Evolutionary conservation across 2,797 vertebrate species (phyloP).

Genomic region (Spheniscus humboldti): DNA sequence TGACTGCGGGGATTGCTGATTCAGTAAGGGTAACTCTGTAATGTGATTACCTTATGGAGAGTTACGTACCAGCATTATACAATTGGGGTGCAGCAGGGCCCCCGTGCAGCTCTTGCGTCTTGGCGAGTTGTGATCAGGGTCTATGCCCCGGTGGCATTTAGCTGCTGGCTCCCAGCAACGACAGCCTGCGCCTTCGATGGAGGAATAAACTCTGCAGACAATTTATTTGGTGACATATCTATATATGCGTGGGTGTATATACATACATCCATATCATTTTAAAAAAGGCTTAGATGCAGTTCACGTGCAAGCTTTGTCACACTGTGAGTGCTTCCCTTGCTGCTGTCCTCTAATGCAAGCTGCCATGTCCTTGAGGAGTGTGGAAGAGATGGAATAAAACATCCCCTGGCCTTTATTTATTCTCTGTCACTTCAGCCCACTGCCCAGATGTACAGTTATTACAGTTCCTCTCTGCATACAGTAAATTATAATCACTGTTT

Average conservation of each 20-base stretch:
- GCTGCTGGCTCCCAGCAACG: neutral
- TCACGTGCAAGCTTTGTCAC: neutral
- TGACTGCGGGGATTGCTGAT: neutral
- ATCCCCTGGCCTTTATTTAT: constrained; percentile 30
- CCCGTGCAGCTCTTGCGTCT: neutral
- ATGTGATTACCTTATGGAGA: neutral
- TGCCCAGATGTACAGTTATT: constrained; percentile 44
- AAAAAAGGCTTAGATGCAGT: neutral
- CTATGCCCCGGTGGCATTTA: neutral
- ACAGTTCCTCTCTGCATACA: neutral
- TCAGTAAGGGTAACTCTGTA: neutral
- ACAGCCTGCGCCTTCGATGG: neutral
- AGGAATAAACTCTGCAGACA: neutral
- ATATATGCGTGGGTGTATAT: fast-evolving
- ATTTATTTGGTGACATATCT: neutral
- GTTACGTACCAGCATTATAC: neutral
- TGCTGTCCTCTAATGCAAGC: constrained; percentile 33
- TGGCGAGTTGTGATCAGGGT: neutral
- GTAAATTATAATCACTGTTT: neutral
- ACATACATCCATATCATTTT: neutral
- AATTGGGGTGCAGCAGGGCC: neutral
- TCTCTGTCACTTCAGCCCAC: constrained; percentile 47
- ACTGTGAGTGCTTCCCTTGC: neutral
- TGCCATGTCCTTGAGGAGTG: constrained; percentile 39
- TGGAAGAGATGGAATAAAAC: neutral